These are phyloP conservation scores for Pseudoatta argentina DNA, from an alignment of 1,140 invertebrate species.

Conservation along the genomic window DNA sequence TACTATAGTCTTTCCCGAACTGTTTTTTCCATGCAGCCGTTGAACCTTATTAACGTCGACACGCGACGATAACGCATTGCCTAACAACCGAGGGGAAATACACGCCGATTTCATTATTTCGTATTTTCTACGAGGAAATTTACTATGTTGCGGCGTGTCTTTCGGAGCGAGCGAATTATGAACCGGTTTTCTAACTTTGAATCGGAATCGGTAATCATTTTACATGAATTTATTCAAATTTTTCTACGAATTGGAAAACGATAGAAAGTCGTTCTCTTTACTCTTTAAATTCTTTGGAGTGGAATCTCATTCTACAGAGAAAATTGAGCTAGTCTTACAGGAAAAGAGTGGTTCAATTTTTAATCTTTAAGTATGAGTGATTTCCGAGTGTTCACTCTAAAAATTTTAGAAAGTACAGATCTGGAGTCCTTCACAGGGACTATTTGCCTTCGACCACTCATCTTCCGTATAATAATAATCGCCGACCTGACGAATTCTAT, in stretches of 20 bases:
- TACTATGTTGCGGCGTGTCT: neutral
- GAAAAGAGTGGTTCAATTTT: neutral
- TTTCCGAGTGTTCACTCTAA: too few relatives aligned
- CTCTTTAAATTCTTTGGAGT: too few relatives aligned
- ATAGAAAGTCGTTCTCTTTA: too few relatives aligned
- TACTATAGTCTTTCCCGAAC: neutral
- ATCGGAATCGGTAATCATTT: neutral
- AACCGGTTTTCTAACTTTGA: neutral
- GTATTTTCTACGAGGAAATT: neutral
- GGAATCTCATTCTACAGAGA: too few relatives aligned
- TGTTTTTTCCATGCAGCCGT: neutral
- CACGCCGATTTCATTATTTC: too few relatives aligned
- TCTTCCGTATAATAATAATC: slow-evolving; percentile 21
- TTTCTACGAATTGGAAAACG: too few relatives aligned
- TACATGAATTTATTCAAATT: neutral
- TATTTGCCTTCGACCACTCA: neutral
- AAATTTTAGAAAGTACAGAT: neutral
- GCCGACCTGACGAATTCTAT: neutral
- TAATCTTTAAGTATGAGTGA: too few relatives aligned
- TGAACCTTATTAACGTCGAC: neutral
- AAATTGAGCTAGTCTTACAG: too few relatives aligned
- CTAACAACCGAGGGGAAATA: neutral
- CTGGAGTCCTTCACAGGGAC: neutral
- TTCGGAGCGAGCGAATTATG: neutral
- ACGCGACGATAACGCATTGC: neutral